These are phyloP conservation scores for Epinotia ramella DNA, from an alignment of 2,888 invertebrate species.

Conservation along the genomic window DNA sequence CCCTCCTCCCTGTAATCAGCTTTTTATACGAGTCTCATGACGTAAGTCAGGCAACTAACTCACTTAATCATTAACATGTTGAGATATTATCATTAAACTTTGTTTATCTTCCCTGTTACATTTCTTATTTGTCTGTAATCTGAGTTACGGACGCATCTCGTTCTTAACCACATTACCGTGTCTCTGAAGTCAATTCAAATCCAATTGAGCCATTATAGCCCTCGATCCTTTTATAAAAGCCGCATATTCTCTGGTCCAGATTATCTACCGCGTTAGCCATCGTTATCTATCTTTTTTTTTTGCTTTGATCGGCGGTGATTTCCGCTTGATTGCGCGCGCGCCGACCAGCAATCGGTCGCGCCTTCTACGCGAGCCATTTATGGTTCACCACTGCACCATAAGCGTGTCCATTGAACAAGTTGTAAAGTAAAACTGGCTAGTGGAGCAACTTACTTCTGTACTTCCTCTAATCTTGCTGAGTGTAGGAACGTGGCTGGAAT, in stretches of 20 bases:
- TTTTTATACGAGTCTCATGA: constrained; percentile 23
- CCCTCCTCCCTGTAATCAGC: constrained; percentile 31
- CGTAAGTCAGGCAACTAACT: constrained; percentile 4
- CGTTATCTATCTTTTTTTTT: constrained; percentile 34
- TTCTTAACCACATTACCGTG: constrained; percentile 8
- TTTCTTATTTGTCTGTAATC: constrained; percentile 1
- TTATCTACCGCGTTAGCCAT: constrained; percentile 18
- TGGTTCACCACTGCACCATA: constrained; percentile 34
- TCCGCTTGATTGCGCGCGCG: constrained; percentile 52
- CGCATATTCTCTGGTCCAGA: constrained; percentile 12
- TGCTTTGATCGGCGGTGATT: constrained; percentile 52
- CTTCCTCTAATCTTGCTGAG: constrained; percentile 12
- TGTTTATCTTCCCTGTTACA: constrained; percentile 3
- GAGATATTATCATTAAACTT: constrained; percentile 14
- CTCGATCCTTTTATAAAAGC: constrained; percentile 26
- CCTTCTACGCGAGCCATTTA: constrained; percentile 43
- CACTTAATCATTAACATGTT: constrained; percentile 26
- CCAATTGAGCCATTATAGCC: constrained; percentile 14
- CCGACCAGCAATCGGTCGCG: constrained; percentile 22
- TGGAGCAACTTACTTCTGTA: constrained; percentile 19
- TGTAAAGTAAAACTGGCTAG: constrained; percentile 9
- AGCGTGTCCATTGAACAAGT: constrained; percentile 24
- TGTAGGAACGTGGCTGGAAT: constrained; percentile 1
- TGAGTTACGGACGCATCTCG: background rate
- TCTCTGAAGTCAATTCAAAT: background rate